Evolutionary conservation across 2,797 vertebrate species (phyloP).

Genomic region (Phoebastria nigripes): DNA sequence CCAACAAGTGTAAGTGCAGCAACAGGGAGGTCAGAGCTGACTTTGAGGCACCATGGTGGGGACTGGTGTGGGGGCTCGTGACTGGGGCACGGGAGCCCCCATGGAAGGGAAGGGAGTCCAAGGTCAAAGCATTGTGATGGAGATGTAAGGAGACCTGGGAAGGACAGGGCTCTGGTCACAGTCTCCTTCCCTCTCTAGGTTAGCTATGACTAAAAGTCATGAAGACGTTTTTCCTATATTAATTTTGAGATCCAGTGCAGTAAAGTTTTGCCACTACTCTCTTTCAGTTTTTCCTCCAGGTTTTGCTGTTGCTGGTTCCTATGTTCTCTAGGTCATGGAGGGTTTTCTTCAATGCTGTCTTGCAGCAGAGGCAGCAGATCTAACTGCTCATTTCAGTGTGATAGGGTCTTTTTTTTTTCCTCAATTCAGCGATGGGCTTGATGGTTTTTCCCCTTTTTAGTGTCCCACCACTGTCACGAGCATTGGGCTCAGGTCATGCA

Average conservation of each 20-base stretch:
- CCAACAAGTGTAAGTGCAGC: constrained; percentile 91
- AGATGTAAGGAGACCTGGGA: background rate
- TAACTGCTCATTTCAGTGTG: background rate
- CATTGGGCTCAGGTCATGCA: background rate
- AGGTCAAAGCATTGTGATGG: background rate
- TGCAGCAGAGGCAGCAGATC: background rate
- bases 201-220: background rate
- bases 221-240: background rate
- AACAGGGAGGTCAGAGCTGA: background rate
- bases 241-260: background rate
- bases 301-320: background rate
- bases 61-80: fast-evolving
- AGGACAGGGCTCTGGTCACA: background rate
- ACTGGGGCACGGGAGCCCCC: background rate
- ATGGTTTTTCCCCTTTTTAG: background rate
- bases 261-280: background rate
- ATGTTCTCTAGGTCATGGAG: background rate
- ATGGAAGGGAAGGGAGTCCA: background rate
- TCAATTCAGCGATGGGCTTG: fast-evolving
- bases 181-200: background rate
- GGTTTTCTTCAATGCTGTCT: background rate
- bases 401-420: no score
- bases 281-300: background rate
- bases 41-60: background rate
- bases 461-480: background rate